Base-by-base conservation (phyloP, 2,797 vertebrate species). In the Oreonectes daqikongensis region DNA sequence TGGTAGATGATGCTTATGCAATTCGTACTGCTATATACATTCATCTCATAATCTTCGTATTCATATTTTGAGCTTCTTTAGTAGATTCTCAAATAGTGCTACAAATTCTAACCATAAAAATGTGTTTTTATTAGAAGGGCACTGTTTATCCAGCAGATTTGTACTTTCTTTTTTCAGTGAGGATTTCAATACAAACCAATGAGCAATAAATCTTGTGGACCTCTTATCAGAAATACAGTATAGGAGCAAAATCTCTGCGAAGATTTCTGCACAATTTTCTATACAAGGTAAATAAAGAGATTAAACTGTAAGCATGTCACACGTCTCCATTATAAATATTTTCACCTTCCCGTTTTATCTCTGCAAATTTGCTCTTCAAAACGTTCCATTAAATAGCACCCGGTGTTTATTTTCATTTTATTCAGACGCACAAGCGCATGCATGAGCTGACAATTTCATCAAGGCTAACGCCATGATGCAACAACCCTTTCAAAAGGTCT, bases 401-500 rank as follows among this genome's bases (percentile, higher is more conserved):
- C 52, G 5, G 28, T 69, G 40, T 64, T 79, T 65, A 67, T 67
- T 77, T 72, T 71, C 22, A 60, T 73, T 79, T 74, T 22, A 80
- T 73, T 68, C 53, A 80, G 67, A 53, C 46, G 46, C 46, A 48
- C 18, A 52, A n/a, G 28, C 70, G 79, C 26, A 61, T 68, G 73
- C 71, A 71, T 53, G 59, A 69, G 50, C 35, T 70, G 63, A 79
- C 44, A 64, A 67, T 81, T 72, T 52, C 60, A 64, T 81, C 57
- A 75, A 72, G 69, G 63, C 71, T 52, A 63, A 71, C 35, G 24
- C 24, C 24, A 18, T 71, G 71, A 57, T 79, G 69, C 48, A 75
- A 44, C 44, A 74, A 67, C 46, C n/a, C 60, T 77, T 78, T 64
- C 64, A 69, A 72, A 67, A 71, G 32, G 48, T 28, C 40, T 44